Evolutionary conservation across 2,797 vertebrate species (phyloP), one percentile per base, ranked within the genome.

Genomic region (Eurystomus glaucurus): DNA sequence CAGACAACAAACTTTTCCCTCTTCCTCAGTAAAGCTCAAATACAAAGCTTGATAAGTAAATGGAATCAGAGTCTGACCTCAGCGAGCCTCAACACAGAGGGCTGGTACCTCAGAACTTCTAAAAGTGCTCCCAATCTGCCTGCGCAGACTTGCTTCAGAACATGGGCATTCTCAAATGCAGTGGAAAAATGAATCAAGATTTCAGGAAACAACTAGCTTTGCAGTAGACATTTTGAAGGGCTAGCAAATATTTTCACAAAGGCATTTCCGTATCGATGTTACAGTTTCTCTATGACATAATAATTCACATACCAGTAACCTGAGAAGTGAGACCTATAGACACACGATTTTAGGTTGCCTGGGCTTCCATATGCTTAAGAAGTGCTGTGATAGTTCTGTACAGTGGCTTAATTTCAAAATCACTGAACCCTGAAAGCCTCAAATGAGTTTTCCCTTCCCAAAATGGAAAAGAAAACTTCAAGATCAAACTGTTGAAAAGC

Each of bases 341-440:
- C 43, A 39, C 29, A 33, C 23, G 88, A 50, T 84, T 69, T 37
- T 57, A 70, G 43, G 43, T 72, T 93, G 48, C 39, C 64, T 71
- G 64, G 46, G 48, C 81, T 95, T 91, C 35, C 81, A 87, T 50
- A 9, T 12, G 86, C 58, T 55, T 83, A 81, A 94, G 90, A 79
- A 92, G 48, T n/a, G 33, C 62, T 79, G 62, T 69, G 43, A 94
- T 89, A 94, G 74, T 45, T 93, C 77, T 85, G 54, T 74, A 45
- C 11, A 94, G 86, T 69, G 70, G 55, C 70, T 92, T 95, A 93
- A 91, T 97, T 96, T 97, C 68, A 55, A 85, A 95, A 82, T 60
- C 84, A 3, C 60, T 85, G 66, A 90, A 95, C 81, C 78, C 48
- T 92, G 81, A 92, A 92, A 87, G 81, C 39, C 60, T 91, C 66